A percentile compares a stretch with the other conserved stretches of the same genome.
phyloP scores from a whole-genome alignment of 2,797 vertebrate species.

The Cheirogaleus major region DNA sequence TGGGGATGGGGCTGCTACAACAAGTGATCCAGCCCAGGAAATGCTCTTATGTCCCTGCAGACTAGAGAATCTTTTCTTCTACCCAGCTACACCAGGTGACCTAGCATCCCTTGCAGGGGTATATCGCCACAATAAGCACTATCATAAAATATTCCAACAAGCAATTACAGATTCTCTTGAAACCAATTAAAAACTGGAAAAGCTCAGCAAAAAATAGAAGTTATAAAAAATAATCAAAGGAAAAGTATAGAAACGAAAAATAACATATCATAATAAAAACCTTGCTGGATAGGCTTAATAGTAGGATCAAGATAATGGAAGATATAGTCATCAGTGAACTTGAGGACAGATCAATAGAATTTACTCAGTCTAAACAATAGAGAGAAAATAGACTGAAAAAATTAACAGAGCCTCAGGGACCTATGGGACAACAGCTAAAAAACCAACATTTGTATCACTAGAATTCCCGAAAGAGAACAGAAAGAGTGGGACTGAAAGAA shows the following conservation, averaged over 20 bases:
- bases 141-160: neutral
- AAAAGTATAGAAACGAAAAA: neutral
- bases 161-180: neutral
- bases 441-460: neutral
- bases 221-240: neutral
- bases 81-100: neutral
- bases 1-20: neutral
- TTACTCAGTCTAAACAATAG: neutral
- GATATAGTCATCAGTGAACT: neutral
- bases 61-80: neutral
- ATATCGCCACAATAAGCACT: neutral
- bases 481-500: neutral
- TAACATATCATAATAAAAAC: neutral
- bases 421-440: neutral
- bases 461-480: neutral
- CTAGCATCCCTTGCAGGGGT: neutral
- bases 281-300: neutral
- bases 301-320: neutral
- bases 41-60: neutral
- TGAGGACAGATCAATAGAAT: neutral
- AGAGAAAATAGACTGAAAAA: neutral
- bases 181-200: neutral
- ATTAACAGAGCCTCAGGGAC: neutral
- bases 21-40: neutral
- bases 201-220: neutral